Evolutionary conservation across 2,797 vertebrate genomes (phyloP).

Genomic region (Propithecus deckenii): DNA sequence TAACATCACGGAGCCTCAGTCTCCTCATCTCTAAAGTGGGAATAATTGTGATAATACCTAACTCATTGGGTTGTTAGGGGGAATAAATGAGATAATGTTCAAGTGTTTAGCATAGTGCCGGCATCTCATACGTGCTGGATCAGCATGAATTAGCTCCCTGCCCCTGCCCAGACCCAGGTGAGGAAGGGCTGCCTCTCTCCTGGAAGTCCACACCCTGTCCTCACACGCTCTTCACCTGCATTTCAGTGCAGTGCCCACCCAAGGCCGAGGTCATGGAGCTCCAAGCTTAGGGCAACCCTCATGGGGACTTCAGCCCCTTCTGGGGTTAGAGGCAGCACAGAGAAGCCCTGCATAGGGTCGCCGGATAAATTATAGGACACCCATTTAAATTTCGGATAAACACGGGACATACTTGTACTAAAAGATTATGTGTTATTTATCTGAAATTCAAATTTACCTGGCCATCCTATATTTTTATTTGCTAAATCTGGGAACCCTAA

Average conservation of each 20-base stretch:
- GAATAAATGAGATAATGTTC: not conserved
- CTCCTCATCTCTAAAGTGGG: not conserved
- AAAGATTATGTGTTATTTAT: not conserved
- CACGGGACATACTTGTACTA: not conserved
- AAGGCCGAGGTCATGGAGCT: not conserved
- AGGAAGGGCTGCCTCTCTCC: not conserved
- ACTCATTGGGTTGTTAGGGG: not conserved
- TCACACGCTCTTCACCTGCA: not conserved
- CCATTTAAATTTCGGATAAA: not conserved
- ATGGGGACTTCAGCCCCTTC: not conserved
- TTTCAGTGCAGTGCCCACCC: not conserved
- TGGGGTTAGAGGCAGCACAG: not conserved
- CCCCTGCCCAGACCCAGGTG: not conserved
- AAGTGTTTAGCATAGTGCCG: not conserved
- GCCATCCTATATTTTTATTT: constrained; percentile 9
- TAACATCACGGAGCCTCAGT: not conserved
- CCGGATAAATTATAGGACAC: not conserved
- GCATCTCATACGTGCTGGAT: not conserved
- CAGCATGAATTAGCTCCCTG: not conserved
- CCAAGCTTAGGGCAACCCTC: not conserved
- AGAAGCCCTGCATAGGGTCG: not conserved
- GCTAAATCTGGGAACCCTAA: not conserved
- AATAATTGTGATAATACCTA: not conserved
- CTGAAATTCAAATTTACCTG: constrained; percentile 14
- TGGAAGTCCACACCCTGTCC: not conserved